phyloP scores from a whole-genome alignment of 2,797 vertebrate genomes.

The Phalloptychus januarius region DNA sequence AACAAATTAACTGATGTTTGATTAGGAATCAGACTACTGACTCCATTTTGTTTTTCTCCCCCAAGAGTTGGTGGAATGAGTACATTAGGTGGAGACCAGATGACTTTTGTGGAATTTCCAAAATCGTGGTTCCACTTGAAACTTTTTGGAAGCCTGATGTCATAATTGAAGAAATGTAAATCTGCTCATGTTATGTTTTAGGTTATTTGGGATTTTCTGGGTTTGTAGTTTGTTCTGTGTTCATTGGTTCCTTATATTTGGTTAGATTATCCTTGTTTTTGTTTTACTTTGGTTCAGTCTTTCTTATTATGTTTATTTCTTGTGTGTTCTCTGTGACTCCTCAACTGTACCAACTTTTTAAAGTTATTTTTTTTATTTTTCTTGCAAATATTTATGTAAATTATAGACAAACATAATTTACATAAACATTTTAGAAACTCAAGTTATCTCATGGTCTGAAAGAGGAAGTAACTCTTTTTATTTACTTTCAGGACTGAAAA shows the following conservation, averaged over 20 bases:
- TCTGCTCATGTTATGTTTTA: too few relatives aligned
- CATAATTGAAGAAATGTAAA: constrained; percentile 65
- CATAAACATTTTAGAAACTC: background rate
- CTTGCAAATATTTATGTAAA: too few relatives aligned
- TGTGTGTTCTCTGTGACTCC: background rate
- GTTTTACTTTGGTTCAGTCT: too few relatives aligned
- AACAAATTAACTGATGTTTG: background rate
- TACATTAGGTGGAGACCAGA: constrained; percentile 47
- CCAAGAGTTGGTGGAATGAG: constrained; percentile 49
- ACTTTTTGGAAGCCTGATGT: constrained; percentile 66
- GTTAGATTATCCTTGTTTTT: too few relatives aligned
- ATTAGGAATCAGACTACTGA: background rate
- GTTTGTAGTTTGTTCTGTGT: too few relatives aligned
- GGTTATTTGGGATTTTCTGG: too few relatives aligned
- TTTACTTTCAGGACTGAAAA: constrained; percentile 62
- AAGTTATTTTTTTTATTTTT: background rate
- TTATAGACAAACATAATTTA: background rate
- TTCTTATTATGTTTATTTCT: too few relatives aligned
- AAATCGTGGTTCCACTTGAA: constrained; percentile 42
- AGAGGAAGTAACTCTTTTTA: background rate
- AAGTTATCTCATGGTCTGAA: background rate
- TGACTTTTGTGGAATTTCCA: constrained; percentile 57
- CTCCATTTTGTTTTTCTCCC: background rate
- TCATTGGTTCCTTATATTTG: too few relatives aligned
- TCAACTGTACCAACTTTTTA: background rate